A percentile compares a stretch with the other conserved stretches of the same genome.
Conservation (phyloP, 2,797 vertebrate genomes). For the Craterocephalus amniculus region DNA sequence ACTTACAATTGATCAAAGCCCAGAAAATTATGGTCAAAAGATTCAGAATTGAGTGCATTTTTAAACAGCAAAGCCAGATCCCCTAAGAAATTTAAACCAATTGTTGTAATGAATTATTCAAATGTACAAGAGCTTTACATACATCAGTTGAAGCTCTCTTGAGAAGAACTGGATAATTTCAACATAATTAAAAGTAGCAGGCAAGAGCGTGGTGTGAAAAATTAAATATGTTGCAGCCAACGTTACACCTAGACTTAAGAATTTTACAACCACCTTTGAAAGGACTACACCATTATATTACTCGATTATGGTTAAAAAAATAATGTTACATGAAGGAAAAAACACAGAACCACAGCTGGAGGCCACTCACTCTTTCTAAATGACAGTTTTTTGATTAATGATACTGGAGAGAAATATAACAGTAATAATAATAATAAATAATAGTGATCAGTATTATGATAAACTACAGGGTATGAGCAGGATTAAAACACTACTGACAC, state of each 20-base stretch:
- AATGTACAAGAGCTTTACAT: constrained; percentile 21
- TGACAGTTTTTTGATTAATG: constrained; percentile 57
- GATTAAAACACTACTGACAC: constrained; percentile 59
- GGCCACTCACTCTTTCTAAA: constrained; percentile 53
- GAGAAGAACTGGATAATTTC: constrained; percentile 28
- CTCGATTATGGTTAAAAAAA: constrained; percentile 31
- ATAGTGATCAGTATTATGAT: constrained; percentile 49
- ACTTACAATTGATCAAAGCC: constrained; percentile 40
- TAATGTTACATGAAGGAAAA: constrained; percentile 35
- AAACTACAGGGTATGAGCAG: constrained; percentile 31
- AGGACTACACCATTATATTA: background rate
- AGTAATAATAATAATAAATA: constrained; percentile 30
- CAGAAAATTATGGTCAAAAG: constrained; percentile 43
- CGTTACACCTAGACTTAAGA: background rate
- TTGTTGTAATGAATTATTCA: constrained; percentile 30
- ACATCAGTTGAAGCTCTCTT: background rate
- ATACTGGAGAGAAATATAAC: constrained; percentile 42
- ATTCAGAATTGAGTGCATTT: constrained; percentile 15
- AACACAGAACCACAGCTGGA: constrained; percentile 31
- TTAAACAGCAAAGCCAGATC: constrained; percentile 20
- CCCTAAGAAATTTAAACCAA: constrained; percentile 34
- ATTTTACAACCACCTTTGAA: background rate
- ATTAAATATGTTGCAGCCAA: background rate
- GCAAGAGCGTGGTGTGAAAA: constrained; percentile 24
- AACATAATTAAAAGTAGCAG: constrained; percentile 28